Evolutionary conservation across 2,113 vertebrate genomes (phyloP), one percentile per base, ranked within the genome.

Genomic region (Podarcis muralis): DNA sequence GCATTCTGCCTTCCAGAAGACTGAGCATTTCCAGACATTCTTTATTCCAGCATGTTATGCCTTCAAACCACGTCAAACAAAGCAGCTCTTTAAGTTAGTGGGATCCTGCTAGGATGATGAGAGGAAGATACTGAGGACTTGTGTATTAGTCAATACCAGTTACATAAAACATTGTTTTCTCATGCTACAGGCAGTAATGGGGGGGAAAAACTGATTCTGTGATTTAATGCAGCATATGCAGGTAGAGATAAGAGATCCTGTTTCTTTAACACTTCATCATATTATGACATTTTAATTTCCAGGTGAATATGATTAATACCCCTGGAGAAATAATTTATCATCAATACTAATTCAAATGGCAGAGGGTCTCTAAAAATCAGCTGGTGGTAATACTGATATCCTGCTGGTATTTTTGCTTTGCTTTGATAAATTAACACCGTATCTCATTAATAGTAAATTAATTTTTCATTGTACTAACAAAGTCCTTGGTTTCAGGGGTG

Each of bases 231-330:
- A 92, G 92, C 91, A 90, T 93, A 90, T 91, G 89, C 94, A 95
- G 93, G 92, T 4, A 3, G 88, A 94, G 94, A 95, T 95, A 90
- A 91, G 65, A 95, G 88, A 93, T 87, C 83, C 25, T 68, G 71
- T 96, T 97, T 96, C 96, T 95, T 97, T 97, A 96, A 96, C 82
- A 87, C 89, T 97, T 97, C 88, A 95, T 95, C 95, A 95, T 96
- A 88, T 94, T 94, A 90, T 96, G 96, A 96, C 95, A 95, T 95
- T 96, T 97, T 97, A 96, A 97, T 97, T 97, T 97, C 91, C 90
- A 92, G 88, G 92, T 91, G 91, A 96, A 89, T 93, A 94, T 93
- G 96, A 96, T 94, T 97, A 96, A 97, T 97, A 95, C 90, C 81
- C 84, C 92, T 95, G 87, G 92, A 77, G 93, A 95, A 96, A 95